These are phyloP conservation scores for Dicrurus megarhynchus DNA, from an alignment of 2,113 vertebrate genomes.

Conservation along the genomic window DNA sequence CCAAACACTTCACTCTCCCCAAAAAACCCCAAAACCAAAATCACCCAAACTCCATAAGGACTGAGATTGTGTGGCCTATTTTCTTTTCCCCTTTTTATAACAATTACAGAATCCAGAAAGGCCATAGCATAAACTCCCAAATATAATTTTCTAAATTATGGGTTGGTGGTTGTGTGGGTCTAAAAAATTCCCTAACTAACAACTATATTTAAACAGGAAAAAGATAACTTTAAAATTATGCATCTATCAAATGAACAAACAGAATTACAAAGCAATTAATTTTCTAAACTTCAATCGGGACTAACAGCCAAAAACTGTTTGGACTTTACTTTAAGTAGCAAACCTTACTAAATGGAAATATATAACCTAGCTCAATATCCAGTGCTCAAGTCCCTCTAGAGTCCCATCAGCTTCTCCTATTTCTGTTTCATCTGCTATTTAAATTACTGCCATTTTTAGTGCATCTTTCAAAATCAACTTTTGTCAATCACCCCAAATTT, in stretches of 20 bases:
- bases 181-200: not conserved
- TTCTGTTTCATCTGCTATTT: not conserved
- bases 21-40: not conserved
- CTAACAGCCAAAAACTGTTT: not conserved
- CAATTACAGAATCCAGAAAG: not conserved
- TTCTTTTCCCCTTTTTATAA: not conserved
- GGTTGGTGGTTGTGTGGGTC: fast-evolving
- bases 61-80: not conserved
- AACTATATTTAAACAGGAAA: not conserved
- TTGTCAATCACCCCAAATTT: not conserved
- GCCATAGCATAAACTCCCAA: not conserved
- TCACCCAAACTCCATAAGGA: not conserved
- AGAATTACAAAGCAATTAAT: not conserved
- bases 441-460: not conserved
- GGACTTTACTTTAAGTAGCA: not conserved
- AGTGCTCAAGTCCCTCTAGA: not conserved
- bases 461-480: not conserved
- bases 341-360: not conserved
- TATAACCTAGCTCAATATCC: not conserved
- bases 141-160: not conserved
- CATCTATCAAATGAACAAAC: not conserved
- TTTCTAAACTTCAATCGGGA: not conserved
- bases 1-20: not conserved
- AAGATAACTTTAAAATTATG: not conserved
- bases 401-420: not conserved